phyloP scores from a whole-genome alignment of 2,797 vertebrate species.

The Cryptoprocta ferox region DNA sequence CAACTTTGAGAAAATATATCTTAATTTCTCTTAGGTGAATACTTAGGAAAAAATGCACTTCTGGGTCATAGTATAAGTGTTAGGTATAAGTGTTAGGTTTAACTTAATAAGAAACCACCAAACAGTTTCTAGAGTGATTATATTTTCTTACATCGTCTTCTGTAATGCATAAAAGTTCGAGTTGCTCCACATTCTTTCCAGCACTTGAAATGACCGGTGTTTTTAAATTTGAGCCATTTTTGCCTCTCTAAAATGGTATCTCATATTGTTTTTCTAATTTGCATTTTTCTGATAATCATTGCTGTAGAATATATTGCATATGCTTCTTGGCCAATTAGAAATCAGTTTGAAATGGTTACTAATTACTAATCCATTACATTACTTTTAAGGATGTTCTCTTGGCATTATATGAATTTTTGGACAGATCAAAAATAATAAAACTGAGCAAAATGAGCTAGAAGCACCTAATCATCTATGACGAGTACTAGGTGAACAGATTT shows the following conservation, averaged over 20 bases:
- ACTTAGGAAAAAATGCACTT: too few species aligned
- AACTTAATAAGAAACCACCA: too few species aligned
- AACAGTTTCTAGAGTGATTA: too few species aligned
- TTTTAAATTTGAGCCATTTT: neutral
- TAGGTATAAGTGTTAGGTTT: too few species aligned
- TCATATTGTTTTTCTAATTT: slow-evolving; percentile 36
- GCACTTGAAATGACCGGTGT: neutral
- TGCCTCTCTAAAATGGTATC: neutral
- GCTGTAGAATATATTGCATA: neutral
- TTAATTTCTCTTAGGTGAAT: too few species aligned
- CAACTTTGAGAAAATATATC: too few species aligned
- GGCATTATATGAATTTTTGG: neutral
- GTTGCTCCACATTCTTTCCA: too few species aligned
- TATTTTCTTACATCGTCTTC: too few species aligned
- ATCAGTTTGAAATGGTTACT: neutral
- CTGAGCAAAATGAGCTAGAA: neutral
- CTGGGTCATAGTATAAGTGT: too few species aligned
- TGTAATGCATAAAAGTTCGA: too few species aligned
- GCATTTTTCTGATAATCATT: neutral
- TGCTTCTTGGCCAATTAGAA: neutral
- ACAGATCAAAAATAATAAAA: slow-evolving; percentile 28
- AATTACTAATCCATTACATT: neutral
- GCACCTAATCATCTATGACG: neutral
- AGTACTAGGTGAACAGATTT: neutral
- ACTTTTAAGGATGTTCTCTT: slow-evolving; percentile 6